Evolutionary conservation across 2,113 vertebrate species (phyloP).

Genomic region (Ictidomys tridecemlineatus): DNA sequence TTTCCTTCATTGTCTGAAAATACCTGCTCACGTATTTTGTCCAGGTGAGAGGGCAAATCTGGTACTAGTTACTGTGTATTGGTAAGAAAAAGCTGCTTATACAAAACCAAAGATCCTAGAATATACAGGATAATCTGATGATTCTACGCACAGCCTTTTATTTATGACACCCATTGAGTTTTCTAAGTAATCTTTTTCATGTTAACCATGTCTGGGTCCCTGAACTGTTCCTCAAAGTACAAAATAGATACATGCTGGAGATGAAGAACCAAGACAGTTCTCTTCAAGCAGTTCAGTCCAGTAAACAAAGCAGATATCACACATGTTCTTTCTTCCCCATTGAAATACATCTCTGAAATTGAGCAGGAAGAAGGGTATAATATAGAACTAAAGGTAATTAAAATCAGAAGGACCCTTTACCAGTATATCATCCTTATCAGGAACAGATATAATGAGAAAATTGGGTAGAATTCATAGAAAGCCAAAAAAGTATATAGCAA

Average conservation of each 20-base stretch:
- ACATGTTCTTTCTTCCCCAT: background rate
- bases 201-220: background rate
- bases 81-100: background rate
- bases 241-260: background rate
- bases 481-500: background rate
- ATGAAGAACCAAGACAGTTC: background rate
- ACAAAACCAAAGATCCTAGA: background rate
- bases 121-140: background rate
- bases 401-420: background rate
- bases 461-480: background rate
- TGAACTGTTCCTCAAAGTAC: background rate
- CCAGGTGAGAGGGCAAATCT: background rate
- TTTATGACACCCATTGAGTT: background rate
- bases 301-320: background rate
- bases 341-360: background rate
- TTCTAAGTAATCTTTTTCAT: background rate
- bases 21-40: background rate
- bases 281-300: background rate
- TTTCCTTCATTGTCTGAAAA: background rate
- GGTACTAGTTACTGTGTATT: background rate
- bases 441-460: background rate
- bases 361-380: background rate
- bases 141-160: background rate
- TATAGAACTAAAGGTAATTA: background rate
- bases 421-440: background rate